Base-by-base conservation (phyloP, 1,140 invertebrate genomes). In the Drosophila melanica region DNA sequence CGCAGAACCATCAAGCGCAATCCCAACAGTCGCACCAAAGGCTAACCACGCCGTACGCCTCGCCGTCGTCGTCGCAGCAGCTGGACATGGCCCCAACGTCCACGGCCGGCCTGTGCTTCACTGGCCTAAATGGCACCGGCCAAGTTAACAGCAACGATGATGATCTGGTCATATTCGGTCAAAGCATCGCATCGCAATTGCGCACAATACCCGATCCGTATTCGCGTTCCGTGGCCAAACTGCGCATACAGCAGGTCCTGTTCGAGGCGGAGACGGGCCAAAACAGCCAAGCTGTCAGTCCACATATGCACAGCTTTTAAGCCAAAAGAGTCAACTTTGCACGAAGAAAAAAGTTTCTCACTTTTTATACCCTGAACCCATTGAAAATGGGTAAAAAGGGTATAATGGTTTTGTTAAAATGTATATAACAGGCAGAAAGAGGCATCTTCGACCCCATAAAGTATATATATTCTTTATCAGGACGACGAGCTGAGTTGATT, bases 181-280 rank as follows among this genome's bases (percentile, higher is more conserved):
- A 81, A 44, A 89, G 89, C 63, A 72, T 90, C 27, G 89, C 82
- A 10, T 84, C 75, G 0, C 89, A 90, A 37, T 45, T 90, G 39
- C 77, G 89, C 18, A 66, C 66, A 14, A 85, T 90, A 14, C 47
- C 67, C 18, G 89, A 90, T 67, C 44, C 75, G 4, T 90, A 90
- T 70, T 72, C 84, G 3, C 77, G 89, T 3, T 85, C 89, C 4
- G 75, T 90, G 9, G 89, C 89, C n/a, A 90, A 90, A 64, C 63
- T 90, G 35, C 85, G 85, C 27, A 90, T 90, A 10, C 89, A 90
- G 65, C 89, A 90, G 33, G 33, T 35, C 8, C 33, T 35, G 1
- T 35, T 35, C 8, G 33, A 35, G 33, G 33, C 33, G 8, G 33
- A 35, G 1, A 90, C 89, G 2, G 89, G 89, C 0, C 84, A 81